A percentile compares a stretch with the other conserved stretches of the same genome.
Conservation (phyloP, 2,113 vertebrate genomes). For the Dicrurus megarhynchus region DNA sequence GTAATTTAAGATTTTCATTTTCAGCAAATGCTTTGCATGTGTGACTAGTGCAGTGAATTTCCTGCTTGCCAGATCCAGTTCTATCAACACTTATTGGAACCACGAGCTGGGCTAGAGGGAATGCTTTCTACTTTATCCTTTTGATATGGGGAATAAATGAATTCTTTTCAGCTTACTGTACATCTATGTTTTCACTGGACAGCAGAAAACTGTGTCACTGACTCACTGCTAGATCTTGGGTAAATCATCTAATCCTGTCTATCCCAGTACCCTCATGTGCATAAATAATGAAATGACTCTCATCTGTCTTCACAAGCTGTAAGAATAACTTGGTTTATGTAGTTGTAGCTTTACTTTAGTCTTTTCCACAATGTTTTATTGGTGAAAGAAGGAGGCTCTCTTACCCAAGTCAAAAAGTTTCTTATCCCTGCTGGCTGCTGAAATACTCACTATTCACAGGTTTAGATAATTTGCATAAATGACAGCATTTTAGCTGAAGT, state of each 20-base stretch:
- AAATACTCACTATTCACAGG: neutral
- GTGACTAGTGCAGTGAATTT: constrained; percentile 41
- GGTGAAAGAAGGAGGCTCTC: neutral
- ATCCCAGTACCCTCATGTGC: neutral
- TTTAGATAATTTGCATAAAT: neutral
- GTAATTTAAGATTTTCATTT: constrained; percentile 23
- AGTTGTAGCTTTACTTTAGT: neutral
- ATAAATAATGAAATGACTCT: constrained; percentile 57
- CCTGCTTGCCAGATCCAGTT: constrained; percentile 54
- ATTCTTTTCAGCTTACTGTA: constrained; percentile 59
- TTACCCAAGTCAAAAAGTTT: neutral
- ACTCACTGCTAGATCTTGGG: constrained; percentile 60
- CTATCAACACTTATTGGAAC: constrained; percentile 48
- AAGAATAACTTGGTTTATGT: neutral
- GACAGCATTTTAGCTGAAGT: neutral
- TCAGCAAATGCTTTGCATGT: constrained; percentile 57
- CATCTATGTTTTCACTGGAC: constrained; percentile 56
- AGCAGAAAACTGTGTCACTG: constrained; percentile 59
- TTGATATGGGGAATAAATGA: constrained; percentile 49
- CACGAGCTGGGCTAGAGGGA: neutral
- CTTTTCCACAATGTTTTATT: neutral
- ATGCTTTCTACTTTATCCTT: constrained; percentile 27
- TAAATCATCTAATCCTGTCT: constrained; percentile 56
- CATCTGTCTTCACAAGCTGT: constrained; percentile 34
- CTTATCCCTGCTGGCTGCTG: neutral